A percentile compares a stretch with the other conserved stretches of the same genome.
These are phyloP conservation scores for Drymodes brunneopygia DNA, from an alignment of 2,113 vertebrate species.

Conservation along the genomic window DNA sequence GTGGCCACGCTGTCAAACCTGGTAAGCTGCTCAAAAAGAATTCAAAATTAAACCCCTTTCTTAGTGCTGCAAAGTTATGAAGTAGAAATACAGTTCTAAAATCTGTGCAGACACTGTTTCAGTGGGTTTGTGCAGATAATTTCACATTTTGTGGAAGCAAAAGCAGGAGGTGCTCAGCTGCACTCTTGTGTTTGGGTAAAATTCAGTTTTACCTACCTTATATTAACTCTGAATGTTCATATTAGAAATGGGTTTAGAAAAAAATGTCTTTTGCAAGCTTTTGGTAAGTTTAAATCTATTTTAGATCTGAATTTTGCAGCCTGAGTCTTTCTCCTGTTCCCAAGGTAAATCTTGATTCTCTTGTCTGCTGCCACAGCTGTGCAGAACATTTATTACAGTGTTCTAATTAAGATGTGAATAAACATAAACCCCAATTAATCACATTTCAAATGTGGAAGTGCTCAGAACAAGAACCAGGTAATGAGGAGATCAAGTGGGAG, in stretches of 20 bases:
- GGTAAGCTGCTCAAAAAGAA: conserved; percentile 60
- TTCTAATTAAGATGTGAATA: not conserved
- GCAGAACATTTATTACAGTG: not conserved
- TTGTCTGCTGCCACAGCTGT: not conserved
- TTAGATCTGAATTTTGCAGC: not conserved
- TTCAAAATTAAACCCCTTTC: not conserved
- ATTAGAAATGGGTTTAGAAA: not conserved
- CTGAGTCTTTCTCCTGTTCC: not conserved
- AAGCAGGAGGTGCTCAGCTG: not conserved
- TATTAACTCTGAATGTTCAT: not conserved
- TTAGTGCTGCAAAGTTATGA: not conserved
- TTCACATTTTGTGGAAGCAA: not conserved
- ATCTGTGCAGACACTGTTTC: not conserved
- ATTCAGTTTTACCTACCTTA: not conserved
- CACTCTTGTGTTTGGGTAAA: not conserved
- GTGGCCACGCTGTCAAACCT: conserved; percentile 76
- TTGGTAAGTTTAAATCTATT: not conserved
- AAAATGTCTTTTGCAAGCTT: not conserved
- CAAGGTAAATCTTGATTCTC: not conserved
- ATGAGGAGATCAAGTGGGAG: not conserved
- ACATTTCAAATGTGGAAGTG: not conserved
- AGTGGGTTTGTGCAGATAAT: not conserved
- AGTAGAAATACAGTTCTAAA: not conserved
- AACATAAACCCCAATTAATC: not conserved
- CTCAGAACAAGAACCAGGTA: not conserved